Percentiles rank a stretch among this genome's conserved stretches.
Conservation (phyloP, 2,113 vertebrate genomes). For the Nesospiza acunhae region DNA sequence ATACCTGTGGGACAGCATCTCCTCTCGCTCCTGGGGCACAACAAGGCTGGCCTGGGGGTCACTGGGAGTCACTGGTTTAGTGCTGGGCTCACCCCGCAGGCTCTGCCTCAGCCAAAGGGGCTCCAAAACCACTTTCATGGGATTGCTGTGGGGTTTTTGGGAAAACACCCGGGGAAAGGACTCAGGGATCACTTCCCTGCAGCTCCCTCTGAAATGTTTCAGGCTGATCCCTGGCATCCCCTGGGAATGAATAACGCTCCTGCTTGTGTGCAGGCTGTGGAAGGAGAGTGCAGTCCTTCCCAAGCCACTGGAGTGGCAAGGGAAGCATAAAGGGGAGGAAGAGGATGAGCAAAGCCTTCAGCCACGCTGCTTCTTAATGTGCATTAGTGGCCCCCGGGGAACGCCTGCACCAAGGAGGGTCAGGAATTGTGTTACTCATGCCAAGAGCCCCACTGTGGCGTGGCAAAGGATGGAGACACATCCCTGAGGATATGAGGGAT, state of each 20-base stretch:
- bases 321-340: rapidly evolving
- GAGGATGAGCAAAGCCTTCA: neutral
- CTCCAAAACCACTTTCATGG: rapidly evolving
- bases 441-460: rapidly evolving
- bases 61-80: neutral
- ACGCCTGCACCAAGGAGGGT: rapidly evolving
- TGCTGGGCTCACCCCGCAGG: neutral
- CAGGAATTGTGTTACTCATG: rapidly evolving
- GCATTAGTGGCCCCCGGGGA: rapidly evolving
- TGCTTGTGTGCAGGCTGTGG: neutral
- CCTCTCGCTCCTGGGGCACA: rapidly evolving
- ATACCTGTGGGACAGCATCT: rapidly evolving
- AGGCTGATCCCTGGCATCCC: rapidly evolving
- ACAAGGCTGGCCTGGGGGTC: too few species aligned
- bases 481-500: neutral
- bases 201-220: neutral
- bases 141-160: neutral
- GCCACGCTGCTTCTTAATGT: rapidly evolving
- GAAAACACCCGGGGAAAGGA: rapidly evolving
- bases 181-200: neutral
- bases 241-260: rapidly evolving
- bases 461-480: too few species aligned
- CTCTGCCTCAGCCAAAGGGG: neutral
- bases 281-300: neutral
- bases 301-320: rapidly evolving